phyloP scores from a whole-genome alignment of 2,797 vertebrate genomes.

The Tragelaphus eurycerus region DNA sequence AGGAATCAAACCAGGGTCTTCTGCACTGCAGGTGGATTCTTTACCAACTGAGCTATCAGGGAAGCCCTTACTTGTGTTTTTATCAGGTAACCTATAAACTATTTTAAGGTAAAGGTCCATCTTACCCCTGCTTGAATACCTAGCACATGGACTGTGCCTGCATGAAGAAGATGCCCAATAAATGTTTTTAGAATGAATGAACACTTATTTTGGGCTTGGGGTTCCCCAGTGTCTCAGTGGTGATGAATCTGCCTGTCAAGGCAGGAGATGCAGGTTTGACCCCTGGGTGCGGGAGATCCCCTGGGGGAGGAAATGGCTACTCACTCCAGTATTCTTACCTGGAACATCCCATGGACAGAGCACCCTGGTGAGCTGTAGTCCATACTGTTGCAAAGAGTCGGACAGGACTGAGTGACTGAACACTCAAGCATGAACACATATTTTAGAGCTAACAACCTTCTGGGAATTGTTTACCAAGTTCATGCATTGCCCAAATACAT shows the following conservation, averaged over 20 bases:
- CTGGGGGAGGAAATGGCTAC: neutral
- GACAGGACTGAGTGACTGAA: neutral
- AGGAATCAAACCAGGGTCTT: neutral
- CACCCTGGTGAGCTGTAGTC: neutral
- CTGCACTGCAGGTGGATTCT: neutral
- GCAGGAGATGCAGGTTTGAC: neutral
- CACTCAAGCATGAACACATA: neutral
- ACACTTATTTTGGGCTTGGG: neutral
- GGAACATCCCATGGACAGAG: neutral
- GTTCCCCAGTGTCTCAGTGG: neutral
- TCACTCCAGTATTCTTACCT: neutral
- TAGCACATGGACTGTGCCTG: neutral
- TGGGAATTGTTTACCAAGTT: neutral
- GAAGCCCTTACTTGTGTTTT: neutral
- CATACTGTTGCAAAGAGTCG: neutral
- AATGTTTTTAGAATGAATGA: neutral
- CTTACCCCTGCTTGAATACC: neutral
- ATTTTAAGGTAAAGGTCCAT: neutral
- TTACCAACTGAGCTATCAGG: neutral
- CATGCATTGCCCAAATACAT: neutral
- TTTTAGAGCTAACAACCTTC: neutral
- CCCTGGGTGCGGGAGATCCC: neutral
- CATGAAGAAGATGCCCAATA: neutral
- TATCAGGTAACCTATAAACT: neutral
- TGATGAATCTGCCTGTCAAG: neutral